These are phyloP conservation scores for Setophaga coronata DNA, from an alignment of 2,113 vertebrate species.

Conservation along the genomic window DNA sequence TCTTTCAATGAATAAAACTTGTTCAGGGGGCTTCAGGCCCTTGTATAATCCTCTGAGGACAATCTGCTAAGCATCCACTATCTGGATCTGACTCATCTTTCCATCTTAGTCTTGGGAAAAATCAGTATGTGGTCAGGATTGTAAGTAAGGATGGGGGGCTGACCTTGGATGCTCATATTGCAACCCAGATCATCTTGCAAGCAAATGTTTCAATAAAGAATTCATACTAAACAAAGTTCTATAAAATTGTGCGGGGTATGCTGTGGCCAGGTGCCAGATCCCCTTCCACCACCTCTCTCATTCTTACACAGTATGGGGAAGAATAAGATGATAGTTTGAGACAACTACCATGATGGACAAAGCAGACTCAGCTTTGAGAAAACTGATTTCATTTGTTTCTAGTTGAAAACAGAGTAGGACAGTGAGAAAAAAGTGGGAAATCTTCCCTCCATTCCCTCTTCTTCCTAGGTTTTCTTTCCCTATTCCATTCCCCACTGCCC, in stretches of 20 bases:
- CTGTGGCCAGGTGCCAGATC: background rate
- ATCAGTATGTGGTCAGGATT: background rate
- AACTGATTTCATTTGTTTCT: background rate
- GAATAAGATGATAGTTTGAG: background rate
- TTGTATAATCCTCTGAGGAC: background rate
- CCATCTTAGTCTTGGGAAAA: background rate
- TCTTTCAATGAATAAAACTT: background rate
- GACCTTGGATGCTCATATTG: background rate
- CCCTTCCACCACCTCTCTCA: accelerated
- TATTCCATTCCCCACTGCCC: accelerated
- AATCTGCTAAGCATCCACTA: background rate
- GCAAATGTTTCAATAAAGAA: background rate
- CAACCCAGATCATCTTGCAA: background rate
- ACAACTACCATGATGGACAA: background rate
- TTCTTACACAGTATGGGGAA: accelerated
- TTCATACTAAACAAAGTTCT: background rate
- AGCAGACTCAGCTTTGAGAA: background rate
- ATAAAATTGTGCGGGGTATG: background rate
- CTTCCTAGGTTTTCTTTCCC: background rate
- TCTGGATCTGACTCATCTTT: background rate
- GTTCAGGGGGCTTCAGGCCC: background rate
- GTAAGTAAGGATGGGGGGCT: background rate
- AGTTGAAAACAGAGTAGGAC: background rate
- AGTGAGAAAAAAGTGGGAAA: background rate
- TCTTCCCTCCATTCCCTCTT: accelerated